phyloP scores from a whole-genome alignment of 2,888 invertebrate species.

The Myathropa florea region DNA sequence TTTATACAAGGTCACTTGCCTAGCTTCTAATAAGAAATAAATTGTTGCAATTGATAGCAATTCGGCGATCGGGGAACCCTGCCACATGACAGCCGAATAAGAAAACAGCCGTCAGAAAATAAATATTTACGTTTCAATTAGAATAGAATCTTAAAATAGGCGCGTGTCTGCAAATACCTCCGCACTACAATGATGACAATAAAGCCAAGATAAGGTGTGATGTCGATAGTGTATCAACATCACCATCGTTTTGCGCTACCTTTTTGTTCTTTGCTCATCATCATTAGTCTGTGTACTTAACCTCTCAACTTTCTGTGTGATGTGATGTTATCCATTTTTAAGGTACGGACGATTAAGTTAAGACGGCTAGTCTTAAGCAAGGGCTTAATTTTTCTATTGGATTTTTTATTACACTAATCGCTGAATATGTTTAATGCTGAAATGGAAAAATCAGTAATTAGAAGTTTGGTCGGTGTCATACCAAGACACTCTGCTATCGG shows the following conservation, averaged over 20 bases:
- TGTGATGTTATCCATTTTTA: too few species aligned
- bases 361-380: too few species aligned
- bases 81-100: not conserved
- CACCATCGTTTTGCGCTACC: too few species aligned
- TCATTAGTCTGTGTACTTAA: not conserved
- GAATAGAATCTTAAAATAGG: not conserved
- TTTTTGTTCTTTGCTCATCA: not conserved
- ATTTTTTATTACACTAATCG: too few species aligned
- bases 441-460: too few species aligned
- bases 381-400: too few species aligned
- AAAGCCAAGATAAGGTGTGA: not conserved
- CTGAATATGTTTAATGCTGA: too few species aligned
- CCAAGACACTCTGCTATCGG: too few species aligned
- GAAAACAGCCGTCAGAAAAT: not conserved
- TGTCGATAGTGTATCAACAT: not conserved
- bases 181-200: not conserved
- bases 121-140: not conserved
- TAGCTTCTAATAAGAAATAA: not conserved
- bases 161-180: not conserved
- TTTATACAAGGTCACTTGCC: not conserved
- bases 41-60: not conserved
- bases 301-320: not conserved
- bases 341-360: too few species aligned
- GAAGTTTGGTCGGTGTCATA: too few species aligned
- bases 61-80: too few species aligned